Percentiles rank a stretch among this genome's conserved stretches.
phyloP scores from a whole-genome alignment of 1,140 invertebrate genomes.

The Spodoptera litura region DNA sequence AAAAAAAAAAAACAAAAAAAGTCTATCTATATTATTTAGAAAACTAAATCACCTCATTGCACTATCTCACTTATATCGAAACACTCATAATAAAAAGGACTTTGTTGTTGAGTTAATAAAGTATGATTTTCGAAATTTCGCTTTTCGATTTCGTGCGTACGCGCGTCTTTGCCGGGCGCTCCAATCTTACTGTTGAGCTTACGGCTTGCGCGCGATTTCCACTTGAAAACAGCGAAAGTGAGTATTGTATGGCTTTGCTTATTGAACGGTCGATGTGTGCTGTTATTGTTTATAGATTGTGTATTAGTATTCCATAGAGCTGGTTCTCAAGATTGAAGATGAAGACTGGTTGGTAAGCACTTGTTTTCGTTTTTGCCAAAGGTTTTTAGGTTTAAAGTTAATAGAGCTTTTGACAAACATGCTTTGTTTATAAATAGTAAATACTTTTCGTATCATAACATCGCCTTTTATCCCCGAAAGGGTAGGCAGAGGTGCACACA shows the following conservation, averaged over 20 bases:
- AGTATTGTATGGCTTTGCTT: slow-evolving; percentile 15
- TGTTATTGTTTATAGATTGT: slow-evolving; percentile 21
- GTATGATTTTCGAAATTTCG: background rate
- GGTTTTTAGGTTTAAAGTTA: too few relatives aligned
- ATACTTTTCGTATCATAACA: too few relatives aligned
- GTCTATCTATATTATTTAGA: background rate
- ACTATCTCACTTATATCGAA: background rate
- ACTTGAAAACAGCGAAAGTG: slow-evolving; percentile 75
- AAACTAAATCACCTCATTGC: slow-evolving; percentile 29
- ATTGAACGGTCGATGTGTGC: slow-evolving; percentile 7
- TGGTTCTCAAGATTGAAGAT: background rate
- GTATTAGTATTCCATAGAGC: background rate
- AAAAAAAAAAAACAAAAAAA: slow-evolving; percentile 12
- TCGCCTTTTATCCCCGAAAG: too few relatives aligned
- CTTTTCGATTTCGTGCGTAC: slow-evolving; percentile 51
- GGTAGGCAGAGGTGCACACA: too few relatives aligned
- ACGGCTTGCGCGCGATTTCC: slow-evolving; percentile 62
- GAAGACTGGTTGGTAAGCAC: background rate
- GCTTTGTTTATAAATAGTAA: too few relatives aligned
- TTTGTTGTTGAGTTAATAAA: too few relatives aligned
- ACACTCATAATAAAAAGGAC: background rate
- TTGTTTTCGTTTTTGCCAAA: too few relatives aligned
- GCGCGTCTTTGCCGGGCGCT: slow-evolving; percentile 45
- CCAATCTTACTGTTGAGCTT: slow-evolving; percentile 68
- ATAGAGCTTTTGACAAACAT: too few relatives aligned